These are phyloP conservation scores for Scaptomyza flava DNA, from an alignment of 2,888 invertebrate genomes.

Conservation along the genomic window DNA sequence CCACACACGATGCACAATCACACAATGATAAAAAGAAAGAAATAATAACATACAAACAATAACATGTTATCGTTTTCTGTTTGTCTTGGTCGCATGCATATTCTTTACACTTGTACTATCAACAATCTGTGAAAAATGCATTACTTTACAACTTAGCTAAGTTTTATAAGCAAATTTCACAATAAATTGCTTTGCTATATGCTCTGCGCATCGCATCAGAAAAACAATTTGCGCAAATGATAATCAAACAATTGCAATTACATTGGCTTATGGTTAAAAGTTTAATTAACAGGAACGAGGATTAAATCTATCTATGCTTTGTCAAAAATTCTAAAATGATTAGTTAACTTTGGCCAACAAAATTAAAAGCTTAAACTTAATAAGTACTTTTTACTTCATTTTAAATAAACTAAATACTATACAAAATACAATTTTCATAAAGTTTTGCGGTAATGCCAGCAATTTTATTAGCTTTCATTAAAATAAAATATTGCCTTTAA, in stretches of 20 bases:
- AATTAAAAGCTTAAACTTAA: too few relatives aligned
- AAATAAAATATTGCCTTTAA: too few relatives aligned
- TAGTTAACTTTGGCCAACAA: not conserved
- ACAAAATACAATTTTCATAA: too few relatives aligned
- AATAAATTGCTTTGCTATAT: slow-evolving; percentile 13
- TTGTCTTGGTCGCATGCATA: slow-evolving; percentile 50
- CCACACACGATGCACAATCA: slow-evolving; percentile 17
- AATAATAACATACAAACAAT: slow-evolving; percentile 25
- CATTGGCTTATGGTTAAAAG: slow-evolving; percentile 5
- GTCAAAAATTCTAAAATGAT: too few relatives aligned
- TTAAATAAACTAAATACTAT: not conserved
- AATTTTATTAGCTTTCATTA: too few relatives aligned
- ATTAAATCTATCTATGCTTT: not conserved
- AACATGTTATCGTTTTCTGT: slow-evolving; percentile 48
- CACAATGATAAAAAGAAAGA: slow-evolving; percentile 19
- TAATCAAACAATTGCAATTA: slow-evolving; percentile 25
- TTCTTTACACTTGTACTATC: slow-evolving; percentile 13
- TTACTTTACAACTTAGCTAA: slow-evolving; percentile 20
- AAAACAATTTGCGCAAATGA: slow-evolving; percentile 18
- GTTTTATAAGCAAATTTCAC: slow-evolving; percentile 4
- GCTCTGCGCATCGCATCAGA: slow-evolving; percentile 25
- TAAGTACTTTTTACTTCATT: not conserved
- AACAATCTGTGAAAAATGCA: slow-evolving; percentile 40
- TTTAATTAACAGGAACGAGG: not conserved
- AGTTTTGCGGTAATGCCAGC: too few relatives aligned